Conservation (phyloP, 2,888 invertebrate genomes). For the Orthosia cruda region DNA sequence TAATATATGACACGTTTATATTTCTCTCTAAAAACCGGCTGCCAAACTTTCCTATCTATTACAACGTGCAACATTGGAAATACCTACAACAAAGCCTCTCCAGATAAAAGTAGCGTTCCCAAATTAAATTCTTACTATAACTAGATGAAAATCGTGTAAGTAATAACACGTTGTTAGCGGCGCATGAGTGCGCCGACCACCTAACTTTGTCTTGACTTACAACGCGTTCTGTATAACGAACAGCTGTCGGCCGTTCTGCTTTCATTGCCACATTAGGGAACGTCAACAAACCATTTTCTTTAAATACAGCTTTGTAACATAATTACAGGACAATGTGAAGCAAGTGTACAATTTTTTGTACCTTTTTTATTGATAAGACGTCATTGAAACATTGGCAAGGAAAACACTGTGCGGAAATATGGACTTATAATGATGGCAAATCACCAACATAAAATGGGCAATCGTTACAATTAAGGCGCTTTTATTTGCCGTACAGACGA, state of each 20-base stretch:
- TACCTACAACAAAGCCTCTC: neutral
- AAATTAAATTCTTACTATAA: constrained; percentile 42
- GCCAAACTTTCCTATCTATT: too few species aligned
- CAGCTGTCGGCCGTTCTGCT: constrained; percentile 47
- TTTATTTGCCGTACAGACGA: neutral
- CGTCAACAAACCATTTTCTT: constrained; percentile 63
- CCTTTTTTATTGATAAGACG: constrained; percentile 11
- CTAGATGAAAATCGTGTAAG: constrained; percentile 45
- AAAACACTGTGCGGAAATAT: constrained; percentile 1
- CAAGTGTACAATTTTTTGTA: neutral
- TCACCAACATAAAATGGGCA: neutral
- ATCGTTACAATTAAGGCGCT: neutral
- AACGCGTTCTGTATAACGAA: constrained; percentile 63
- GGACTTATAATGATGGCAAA: neutral
- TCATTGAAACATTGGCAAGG: neutral
- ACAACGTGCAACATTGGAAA: neutral
- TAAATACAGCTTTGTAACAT: constrained; percentile 45
- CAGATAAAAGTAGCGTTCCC: neutral
- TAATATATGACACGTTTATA: too few species aligned
- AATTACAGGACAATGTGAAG: constrained; percentile 10
- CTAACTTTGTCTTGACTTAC: constrained; percentile 58
- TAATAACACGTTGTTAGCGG: constrained; percentile 52
- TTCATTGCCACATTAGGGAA: constrained; percentile 60
- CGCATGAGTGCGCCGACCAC: constrained; percentile 47
- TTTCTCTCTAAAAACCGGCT: too few species aligned